Base-by-base conservation (phyloP, 2,113 vertebrate genomes). In the Myotis brandtii region DNA sequence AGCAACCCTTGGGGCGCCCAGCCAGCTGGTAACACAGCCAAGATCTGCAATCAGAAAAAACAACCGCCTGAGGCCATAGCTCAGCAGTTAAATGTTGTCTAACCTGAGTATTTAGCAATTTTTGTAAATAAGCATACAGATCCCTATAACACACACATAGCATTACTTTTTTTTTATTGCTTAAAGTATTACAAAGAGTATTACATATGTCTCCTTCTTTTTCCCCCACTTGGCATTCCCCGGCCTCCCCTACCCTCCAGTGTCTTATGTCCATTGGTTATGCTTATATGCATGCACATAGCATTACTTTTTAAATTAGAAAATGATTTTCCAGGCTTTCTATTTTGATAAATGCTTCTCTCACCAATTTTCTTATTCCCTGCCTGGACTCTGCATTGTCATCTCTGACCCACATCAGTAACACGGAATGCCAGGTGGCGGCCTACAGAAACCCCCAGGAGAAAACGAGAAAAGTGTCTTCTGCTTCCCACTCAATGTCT, bases 11-110 rank as follows among this genome's bases (percentile, higher is more conserved):
- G 9, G 81, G 81, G 62, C 50, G 66, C 81, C 59, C 32, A 79
- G n/a, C 87, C 77, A 52, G 21, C 76, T 77, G 56, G 50, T 50
- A 77, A 95, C 88, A 93, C 32, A 73, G 34, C 43, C 9, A 50
- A 87, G 69, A 91, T 17, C 40, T 62, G 64, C 46, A 93, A 83
- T 95, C 94, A 96, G 88, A 70, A 84, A 84, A 96, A 95, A 95
- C 72, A 93, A 80, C 8, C 9, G 25, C 77, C 89, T 0, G 2
- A 92, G 67, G 89, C 72, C 40, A 54, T 2, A 21, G 62, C 25
- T 86, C 73, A 83, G 64, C 81, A 46, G 79, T 88, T 66, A 95
- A 95, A 66, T 4, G 9, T 48, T 70, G 21, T 67, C 48, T 82
- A 59, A 72, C 52, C 59, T 37, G 34, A 72, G 76, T 30, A 37